Conservation (phyloP, 2,888 invertebrate species). For the Lampropteryx suffumata region DNA sequence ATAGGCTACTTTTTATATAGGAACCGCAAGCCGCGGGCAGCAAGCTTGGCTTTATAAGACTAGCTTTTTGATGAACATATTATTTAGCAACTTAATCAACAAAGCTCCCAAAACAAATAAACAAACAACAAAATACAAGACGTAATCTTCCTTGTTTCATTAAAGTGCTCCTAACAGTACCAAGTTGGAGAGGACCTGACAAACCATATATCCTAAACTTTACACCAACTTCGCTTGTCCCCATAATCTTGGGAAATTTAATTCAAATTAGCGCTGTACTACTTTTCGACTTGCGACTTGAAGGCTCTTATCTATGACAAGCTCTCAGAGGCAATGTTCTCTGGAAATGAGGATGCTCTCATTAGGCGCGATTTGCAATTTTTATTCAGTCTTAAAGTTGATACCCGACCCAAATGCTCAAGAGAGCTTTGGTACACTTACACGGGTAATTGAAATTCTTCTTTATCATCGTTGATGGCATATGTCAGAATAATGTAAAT, state of each 20-base stretch:
- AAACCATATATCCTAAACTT: slow-evolving; percentile 27
- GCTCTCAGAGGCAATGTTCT: slow-evolving; percentile 5
- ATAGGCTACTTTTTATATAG: too few relatives aligned
- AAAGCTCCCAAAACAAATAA: slow-evolving; percentile 14
- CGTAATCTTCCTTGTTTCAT: slow-evolving; percentile 21
- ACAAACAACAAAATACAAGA: slow-evolving; percentile 22
- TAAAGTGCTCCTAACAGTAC: slow-evolving; percentile 1
- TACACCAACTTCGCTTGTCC: slow-evolving; percentile 29
- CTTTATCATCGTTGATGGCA: too few relatives aligned
- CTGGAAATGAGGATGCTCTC: slow-evolving; percentile 4
- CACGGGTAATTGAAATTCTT: too few relatives aligned
- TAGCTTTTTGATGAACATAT: too few relatives aligned
- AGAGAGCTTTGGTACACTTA: too few relatives aligned
- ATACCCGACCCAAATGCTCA: too few relatives aligned
- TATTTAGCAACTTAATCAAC: not conserved
- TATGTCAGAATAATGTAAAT: too few relatives aligned
- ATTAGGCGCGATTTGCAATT: slow-evolving; percentile 18
- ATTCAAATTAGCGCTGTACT: slow-evolving; percentile 58
- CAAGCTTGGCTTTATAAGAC: too few relatives aligned
- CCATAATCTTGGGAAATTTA: slow-evolving; percentile 56
- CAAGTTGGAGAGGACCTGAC: slow-evolving; percentile 14
- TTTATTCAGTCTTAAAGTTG: slow-evolving; percentile 3
- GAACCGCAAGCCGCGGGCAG: too few relatives aligned
- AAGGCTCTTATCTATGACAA: slow-evolving; percentile 23
- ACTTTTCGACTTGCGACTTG: slow-evolving; percentile 36